phyloP scores from a whole-genome alignment of 2,797 vertebrate species.

The Ateles fusciceps region DNA sequence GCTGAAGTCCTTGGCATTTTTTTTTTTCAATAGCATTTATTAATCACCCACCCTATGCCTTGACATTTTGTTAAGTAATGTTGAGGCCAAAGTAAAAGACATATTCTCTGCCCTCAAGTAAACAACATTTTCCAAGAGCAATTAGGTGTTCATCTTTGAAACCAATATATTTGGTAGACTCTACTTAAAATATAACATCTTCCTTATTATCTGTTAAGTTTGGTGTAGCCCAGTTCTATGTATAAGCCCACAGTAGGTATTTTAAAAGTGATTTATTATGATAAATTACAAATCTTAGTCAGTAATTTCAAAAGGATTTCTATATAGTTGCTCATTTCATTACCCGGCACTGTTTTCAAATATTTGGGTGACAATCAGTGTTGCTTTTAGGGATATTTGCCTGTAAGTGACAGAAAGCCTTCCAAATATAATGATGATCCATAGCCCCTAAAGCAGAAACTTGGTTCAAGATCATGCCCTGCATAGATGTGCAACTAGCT shows the following conservation, averaged over 20 bases:
- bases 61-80: background rate
- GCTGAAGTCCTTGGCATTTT: background rate
- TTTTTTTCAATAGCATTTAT: background rate
- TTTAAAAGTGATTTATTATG: background rate
- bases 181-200: background rate
- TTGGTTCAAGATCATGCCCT: background rate
- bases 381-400: conserved; percentile 10
- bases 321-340: background rate
- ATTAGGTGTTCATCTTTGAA: background rate
- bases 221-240: background rate
- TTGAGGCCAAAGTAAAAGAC: background rate
- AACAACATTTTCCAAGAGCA: background rate
- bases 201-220: background rate
- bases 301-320: background rate
- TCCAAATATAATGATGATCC: background rate
- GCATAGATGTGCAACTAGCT: conserved; percentile 48
- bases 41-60: background rate
- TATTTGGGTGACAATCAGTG: background rate
- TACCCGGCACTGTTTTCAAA: background rate
- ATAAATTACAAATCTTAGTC: conserved; percentile 30
- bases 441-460: background rate
- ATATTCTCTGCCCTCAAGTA: background rate
- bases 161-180: background rate
- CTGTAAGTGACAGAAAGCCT: conserved; percentile 32
- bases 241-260: background rate